Evolutionary conservation across 2,113 vertebrate species (phyloP), one percentile per base, ranked within the genome.

Genomic region (Chloroceryle aenea): DNA sequence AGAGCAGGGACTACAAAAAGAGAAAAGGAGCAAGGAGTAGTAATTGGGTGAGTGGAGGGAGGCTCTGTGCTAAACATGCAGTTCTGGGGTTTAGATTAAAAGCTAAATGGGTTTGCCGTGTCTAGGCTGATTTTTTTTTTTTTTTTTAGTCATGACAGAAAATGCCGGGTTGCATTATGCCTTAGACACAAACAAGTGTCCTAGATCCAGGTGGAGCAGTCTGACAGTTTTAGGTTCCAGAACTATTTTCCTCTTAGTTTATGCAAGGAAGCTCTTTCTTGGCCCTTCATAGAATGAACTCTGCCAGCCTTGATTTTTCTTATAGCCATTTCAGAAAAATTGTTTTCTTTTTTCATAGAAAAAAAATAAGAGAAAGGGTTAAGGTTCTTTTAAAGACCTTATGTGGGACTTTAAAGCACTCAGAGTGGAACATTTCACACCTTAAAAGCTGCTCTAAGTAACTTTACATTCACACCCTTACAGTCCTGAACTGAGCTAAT

Each of bases 41-140:
- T 22, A 59, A 8, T 7, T 23, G 1, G 38, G 34, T 43, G 43
- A 56, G 29, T 13, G 5, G 8, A 76, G 14, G 4, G 42, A 34
- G 12, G 21, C 19, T 6, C 21, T 64, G 2, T n/a, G 10, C 5
- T 36, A 61, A 43, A n/a, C 14, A 21, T 47, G 8, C 0, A 26
- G 42, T 81, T 74, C 21, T 75, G 38, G 7, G 4, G 8, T 26
- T 80, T n/a, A 77, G 32, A 38, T 59, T 67, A 42, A 84, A 81
- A 86, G 14, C 23, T 42, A 61, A 75, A 27, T 56, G 11, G 1
- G 32, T 90, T 63, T 90, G 5, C 6, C 68, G 7, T n/a, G 26
- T 76, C 22, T 53, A 17, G 18, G 10, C 2, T 32, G 7, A 7
- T 12, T 58, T 32, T 21, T 42, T 34, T 11, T 43, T 30, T 29